Conservation (phyloP, 2,888 invertebrate genomes). For the Parochlus steinenii region DNA sequence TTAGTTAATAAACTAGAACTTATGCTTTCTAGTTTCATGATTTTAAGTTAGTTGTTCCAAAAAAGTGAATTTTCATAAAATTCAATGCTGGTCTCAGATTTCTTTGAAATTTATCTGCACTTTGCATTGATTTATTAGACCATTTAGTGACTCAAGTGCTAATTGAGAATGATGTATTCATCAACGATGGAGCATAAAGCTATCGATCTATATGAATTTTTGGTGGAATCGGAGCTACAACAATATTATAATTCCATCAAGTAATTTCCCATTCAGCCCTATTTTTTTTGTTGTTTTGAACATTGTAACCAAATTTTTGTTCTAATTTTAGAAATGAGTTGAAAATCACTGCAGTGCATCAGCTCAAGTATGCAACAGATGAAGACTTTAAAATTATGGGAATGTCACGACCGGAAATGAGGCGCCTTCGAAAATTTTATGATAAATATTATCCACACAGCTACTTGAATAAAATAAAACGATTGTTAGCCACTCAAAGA, state of each 20-base stretch:
- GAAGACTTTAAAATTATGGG: constrained; percentile 85
- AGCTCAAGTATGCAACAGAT: constrained; percentile 86
- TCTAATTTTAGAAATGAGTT: constrained; percentile 55
- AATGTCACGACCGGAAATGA: constrained; percentile 87
- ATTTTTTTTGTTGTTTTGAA: constrained; percentile 9
- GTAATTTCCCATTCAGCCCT: constrained; percentile 30
- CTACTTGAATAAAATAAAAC: constrained; percentile 81
- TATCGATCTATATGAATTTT: constrained; percentile 66
- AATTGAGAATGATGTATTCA: too few relatives aligned
- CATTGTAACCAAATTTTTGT: constrained; percentile 14
- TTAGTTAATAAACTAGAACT: too few relatives aligned
- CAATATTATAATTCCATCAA: constrained; percentile 73
- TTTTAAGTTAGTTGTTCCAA: too few relatives aligned
- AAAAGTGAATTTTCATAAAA: too few relatives aligned
- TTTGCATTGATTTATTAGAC: too few relatives aligned
- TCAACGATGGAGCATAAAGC: constrained; percentile 29
- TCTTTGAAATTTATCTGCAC: too few relatives aligned
- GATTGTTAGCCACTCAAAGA: constrained; percentile 43
- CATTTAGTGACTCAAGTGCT: too few relatives aligned
- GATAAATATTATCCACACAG: constrained; percentile 88
- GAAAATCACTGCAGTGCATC: constrained; percentile 74
- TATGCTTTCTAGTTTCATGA: too few relatives aligned
- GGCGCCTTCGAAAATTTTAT: constrained; percentile 84
- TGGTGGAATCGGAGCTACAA: constrained; percentile 84
- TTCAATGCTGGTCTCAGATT: too few relatives aligned